Percentiles rank a stretch among this genome's conserved stretches.
Evolutionary conservation across 1,140 invertebrate genomes (phyloP).

Genomic region (Ladona fulva): DNA sequence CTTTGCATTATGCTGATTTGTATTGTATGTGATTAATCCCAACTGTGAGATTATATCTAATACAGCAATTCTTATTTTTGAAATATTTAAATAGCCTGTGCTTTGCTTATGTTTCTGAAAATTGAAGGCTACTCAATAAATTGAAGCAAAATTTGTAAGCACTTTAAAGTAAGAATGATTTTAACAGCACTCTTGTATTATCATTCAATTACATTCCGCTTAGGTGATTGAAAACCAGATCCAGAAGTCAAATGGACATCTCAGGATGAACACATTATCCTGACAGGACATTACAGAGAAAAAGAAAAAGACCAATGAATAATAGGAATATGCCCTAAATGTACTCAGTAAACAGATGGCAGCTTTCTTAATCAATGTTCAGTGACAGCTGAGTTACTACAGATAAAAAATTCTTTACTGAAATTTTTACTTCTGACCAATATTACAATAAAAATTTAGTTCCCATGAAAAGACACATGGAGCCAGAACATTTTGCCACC

Average conservation of each 20-base stretch:
- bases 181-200: neutral
- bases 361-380: neutral
- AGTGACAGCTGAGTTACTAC: too few relatives aligned
- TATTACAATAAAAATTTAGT: neutral
- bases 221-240: neutral
- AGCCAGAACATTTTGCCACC: conserved; percentile 13
- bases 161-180: neutral
- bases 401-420: too few relatives aligned
- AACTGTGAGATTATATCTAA: too few relatives aligned
- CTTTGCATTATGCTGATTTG: too few relatives aligned
- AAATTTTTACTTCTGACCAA: neutral
- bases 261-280: neutral
- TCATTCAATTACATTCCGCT: neutral
- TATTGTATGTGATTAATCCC: too few relatives aligned
- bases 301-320: conserved; percentile 18
- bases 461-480: conserved; percentile 7
- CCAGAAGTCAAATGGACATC: neutral
- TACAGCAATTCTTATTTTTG: too few relatives aligned
- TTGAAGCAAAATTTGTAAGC: neutral
- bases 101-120: too few relatives aligned
- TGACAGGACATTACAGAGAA: conserved; percentile 13
- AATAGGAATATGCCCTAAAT: neutral
- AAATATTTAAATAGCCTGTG: too few relatives aligned
- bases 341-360: neutral
- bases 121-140: too few relatives aligned